A percentile compares a stretch with the other conserved stretches of the same genome.
Evolutionary conservation across 2,113 vertebrate genomes (phyloP).

Genomic region (Formicarius rufipectus): DNA sequence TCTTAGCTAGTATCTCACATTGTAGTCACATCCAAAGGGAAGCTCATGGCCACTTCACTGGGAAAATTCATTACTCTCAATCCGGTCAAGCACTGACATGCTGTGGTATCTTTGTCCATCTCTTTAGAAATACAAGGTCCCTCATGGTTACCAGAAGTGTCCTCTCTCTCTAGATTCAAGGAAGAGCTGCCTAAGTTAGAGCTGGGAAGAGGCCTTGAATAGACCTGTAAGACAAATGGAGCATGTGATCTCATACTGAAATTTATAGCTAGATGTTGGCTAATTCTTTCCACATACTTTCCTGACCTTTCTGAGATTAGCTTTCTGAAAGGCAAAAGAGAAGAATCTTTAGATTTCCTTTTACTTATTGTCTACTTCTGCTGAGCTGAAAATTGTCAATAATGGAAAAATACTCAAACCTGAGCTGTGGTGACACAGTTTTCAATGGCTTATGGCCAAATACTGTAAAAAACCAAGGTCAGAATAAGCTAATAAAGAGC

Average conservation of each 20-base stretch:
- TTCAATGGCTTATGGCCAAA: background rate
- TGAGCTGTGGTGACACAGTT: background rate
- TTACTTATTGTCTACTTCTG: background rate
- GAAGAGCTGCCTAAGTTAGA: background rate
- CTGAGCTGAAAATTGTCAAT: background rate
- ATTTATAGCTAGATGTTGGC: background rate
- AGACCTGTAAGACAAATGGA: background rate
- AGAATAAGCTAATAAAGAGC: slow-evolving; percentile 29
- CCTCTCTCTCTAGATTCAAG: background rate
- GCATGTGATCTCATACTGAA: background rate
- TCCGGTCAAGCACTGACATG: background rate
- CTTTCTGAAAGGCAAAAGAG: background rate
- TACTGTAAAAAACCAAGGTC: background rate
- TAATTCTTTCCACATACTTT: background rate
- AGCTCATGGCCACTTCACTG: background rate
- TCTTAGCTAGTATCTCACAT: background rate
- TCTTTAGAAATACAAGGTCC: background rate
- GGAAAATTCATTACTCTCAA: background rate
- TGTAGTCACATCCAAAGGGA: background rate
- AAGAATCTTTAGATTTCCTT: background rate
- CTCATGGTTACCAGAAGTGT: background rate
- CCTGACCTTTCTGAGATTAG: background rate
- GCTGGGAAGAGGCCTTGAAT: background rate
- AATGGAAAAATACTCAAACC: slow-evolving; percentile 28
- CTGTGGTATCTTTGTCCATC: background rate